These are phyloP conservation scores for Desmodus rotundus DNA, from an alignment of 2,113 vertebrate genomes.

Conservation along the genomic window DNA sequence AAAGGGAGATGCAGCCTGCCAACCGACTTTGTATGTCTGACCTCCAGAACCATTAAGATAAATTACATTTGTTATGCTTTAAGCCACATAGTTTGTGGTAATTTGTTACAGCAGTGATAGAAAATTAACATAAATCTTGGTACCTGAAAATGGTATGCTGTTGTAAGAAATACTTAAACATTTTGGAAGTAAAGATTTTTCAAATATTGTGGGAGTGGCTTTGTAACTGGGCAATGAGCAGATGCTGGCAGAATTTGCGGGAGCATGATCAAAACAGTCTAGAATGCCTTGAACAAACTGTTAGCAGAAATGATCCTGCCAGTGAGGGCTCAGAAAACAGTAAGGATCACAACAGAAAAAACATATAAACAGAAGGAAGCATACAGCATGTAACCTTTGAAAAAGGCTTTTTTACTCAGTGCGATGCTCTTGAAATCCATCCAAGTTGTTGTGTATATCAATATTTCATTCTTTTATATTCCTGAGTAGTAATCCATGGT, in stretches of 20 bases:
- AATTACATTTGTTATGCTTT: background rate
- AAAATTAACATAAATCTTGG: background rate
- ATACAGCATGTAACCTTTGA: background rate
- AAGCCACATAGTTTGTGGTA: background rate
- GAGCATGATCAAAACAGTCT: background rate
- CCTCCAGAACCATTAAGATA: background rate
- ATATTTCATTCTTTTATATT: background rate
- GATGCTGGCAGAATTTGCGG: background rate
- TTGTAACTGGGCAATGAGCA: background rate
- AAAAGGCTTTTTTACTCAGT: background rate
- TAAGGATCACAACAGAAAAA: background rate
- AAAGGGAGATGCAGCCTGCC: background rate
- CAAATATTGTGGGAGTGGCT: background rate
- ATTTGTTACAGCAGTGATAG: background rate
- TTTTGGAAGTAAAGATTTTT: background rate
- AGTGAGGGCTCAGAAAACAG: background rate
- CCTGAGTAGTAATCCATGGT: background rate
- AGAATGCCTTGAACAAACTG: background rate
- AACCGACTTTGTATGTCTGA: background rate
- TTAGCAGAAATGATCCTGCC: background rate
- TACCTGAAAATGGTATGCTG: background rate
- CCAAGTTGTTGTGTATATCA: background rate
- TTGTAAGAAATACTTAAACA: background rate
- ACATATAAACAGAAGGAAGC: background rate
- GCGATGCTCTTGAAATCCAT: background rate